phyloP scores from a whole-genome alignment of 2,797 vertebrate genomes.

The Halcyon badia region DNA sequence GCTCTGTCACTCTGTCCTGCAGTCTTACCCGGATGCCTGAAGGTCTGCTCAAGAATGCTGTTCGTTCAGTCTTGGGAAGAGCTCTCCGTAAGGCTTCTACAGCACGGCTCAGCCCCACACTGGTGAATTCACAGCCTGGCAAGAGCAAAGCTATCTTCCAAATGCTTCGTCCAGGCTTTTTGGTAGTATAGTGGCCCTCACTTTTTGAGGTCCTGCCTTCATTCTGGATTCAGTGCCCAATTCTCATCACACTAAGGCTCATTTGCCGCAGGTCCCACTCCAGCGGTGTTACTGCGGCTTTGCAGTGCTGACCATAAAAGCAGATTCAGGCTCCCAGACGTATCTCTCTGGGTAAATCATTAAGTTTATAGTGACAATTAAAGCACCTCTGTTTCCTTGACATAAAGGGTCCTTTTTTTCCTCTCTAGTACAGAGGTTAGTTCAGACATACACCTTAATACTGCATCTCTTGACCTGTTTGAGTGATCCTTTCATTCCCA shows the following conservation, averaged over 20 bases:
- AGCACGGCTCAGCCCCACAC: not conserved
- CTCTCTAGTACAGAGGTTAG: not conserved
- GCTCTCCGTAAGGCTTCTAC: not conserved
- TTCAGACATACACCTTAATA: not conserved
- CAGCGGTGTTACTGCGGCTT: not conserved
- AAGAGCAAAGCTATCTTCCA: not conserved
- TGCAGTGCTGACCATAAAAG: not conserved
- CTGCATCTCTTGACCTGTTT: not conserved
- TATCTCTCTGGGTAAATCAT: not conserved
- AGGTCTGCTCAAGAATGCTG: not conserved
- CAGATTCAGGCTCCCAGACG: not conserved
- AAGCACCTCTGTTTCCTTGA: conserved; percentile 39
- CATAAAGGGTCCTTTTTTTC: not conserved
- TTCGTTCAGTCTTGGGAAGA: not conserved
- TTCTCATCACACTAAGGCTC: conserved; percentile 6
- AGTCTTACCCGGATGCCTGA: not conserved
- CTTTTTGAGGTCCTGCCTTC: not conserved
- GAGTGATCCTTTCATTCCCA: not conserved
- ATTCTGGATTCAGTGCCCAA: not conserved
- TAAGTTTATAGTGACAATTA: conserved; percentile 5
- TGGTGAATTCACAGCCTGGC: not conserved
- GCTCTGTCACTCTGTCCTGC: not conserved
- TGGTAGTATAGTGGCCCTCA: not conserved
- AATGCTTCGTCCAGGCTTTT: not conserved
- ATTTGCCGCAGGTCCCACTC: not conserved